Conservation (phyloP, 2,797 vertebrate species). For the Carcharodon carcharias region DNA sequence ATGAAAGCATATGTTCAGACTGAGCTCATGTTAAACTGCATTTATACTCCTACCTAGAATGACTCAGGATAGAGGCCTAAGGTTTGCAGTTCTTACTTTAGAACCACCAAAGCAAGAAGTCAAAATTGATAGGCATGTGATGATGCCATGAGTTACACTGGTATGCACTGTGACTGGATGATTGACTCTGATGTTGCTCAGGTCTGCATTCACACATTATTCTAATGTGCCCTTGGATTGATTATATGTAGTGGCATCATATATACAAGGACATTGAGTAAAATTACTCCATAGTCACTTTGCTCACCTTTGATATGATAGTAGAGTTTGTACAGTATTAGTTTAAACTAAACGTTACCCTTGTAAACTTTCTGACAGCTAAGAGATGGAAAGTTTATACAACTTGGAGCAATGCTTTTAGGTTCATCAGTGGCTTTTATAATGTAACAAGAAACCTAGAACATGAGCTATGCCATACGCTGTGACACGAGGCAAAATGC, state of each 20-base stretch:
- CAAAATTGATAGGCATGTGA: neutral
- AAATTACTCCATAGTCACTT: slow-evolving; percentile 36
- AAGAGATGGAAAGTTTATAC: slow-evolving; percentile 8
- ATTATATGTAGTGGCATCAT: slow-evolving; percentile 29
- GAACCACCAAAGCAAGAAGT: neutral
- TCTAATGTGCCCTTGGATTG: slow-evolving; percentile 29
- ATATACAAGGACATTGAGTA: slow-evolving; percentile 34
- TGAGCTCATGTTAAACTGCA: neutral
- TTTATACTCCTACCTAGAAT: neutral
- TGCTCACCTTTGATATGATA: slow-evolving; percentile 36
- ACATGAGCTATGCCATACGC: neutral
- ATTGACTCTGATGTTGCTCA: neutral
- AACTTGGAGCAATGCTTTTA: neutral
- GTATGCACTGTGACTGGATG: neutral
- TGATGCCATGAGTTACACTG: neutral
- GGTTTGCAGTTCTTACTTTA: neutral
- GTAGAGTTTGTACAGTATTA: slow-evolving; percentile 32
- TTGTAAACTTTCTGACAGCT: slow-evolving; percentile 17
- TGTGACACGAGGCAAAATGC: neutral
- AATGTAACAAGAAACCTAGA: neutral
- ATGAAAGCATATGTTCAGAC: neutral
- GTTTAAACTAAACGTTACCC: slow-evolving; percentile 28
- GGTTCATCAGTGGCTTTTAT: neutral
- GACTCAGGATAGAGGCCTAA: neutral
- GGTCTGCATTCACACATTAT: slow-evolving; percentile 1